Evolutionary conservation across 2,113 vertebrate species (phyloP).

Genomic region (Hirundichthys speculiger): DNA sequence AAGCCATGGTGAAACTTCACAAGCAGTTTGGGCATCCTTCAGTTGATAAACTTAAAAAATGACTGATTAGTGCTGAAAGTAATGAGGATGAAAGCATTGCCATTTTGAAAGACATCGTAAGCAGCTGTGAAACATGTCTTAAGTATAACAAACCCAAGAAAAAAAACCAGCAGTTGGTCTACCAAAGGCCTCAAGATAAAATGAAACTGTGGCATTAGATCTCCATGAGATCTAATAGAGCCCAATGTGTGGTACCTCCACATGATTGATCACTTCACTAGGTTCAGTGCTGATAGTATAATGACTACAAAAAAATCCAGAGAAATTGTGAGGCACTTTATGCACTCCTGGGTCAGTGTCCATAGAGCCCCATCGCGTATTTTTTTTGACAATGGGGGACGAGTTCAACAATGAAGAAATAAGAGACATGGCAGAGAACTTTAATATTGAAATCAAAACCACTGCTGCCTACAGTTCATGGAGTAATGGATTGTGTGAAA

Average conservation of each 20-base stretch:
- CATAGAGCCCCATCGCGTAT: background rate
- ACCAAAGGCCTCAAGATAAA: slow-evolving; percentile 20
- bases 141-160: background rate
- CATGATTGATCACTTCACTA: slow-evolving; percentile 33
- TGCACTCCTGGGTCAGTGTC: background rate
- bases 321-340: background rate
- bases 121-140: background rate
- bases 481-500: slow-evolving; percentile 4
- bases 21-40: background rate
- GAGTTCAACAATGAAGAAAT: background rate
- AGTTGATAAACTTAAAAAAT: background rate
- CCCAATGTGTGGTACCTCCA: slow-evolving; percentile 31
- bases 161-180: slow-evolving; percentile 11
- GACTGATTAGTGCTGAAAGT: background rate
- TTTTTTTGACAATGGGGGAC: background rate
- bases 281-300: slow-evolving; percentile 24
- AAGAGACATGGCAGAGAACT: background rate
- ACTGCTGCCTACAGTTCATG: slow-evolving; percentile 14
- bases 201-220: slow-evolving; percentile 41
- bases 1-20: background rate
- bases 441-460: background rate
- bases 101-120: background rate
- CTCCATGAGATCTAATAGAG: slow-evolving; percentile 30
- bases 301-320: slow-evolving; percentile 11
- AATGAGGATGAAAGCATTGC: background rate